phyloP scores from a whole-genome alignment of 2,888 invertebrate genomes.

The Stramonita haemastoma region DNA sequence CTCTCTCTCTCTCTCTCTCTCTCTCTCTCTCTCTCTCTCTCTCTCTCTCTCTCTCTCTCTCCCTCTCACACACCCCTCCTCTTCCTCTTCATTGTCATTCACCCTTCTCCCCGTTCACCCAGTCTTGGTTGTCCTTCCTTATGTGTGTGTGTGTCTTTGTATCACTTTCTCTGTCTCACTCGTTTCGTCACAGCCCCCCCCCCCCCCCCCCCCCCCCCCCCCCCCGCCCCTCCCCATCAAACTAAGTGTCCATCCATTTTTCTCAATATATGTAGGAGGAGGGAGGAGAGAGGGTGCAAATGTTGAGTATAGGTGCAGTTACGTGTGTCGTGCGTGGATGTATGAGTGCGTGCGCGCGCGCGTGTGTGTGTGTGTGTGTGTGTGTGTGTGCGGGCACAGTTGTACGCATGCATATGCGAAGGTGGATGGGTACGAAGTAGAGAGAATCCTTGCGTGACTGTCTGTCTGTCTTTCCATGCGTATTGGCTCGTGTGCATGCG shows the following conservation, averaged over 20 bases:
- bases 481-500: conserved; percentile 8
- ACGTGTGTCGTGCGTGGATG: background rate
- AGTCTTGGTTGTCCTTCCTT: too few species aligned
- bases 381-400: background rate
- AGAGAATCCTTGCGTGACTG: background rate
- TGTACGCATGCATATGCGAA: conserved; percentile 1
- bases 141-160: too few species aligned
- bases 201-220: too few species aligned
- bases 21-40: background rate
- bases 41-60: background rate
- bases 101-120: too few species aligned
- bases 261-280: too few species aligned
- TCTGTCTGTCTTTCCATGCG: background rate
- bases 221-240: too few species aligned
- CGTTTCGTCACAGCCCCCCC: too few species aligned
- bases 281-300: too few species aligned
- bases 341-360: background rate
- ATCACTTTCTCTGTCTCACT: too few species aligned
- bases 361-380: background rate
- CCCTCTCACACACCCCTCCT: too few species aligned
- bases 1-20: background rate
- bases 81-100: too few species aligned
- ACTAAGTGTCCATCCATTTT: too few species aligned
- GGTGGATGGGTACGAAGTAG: background rate
- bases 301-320: background rate